Evolutionary conservation across 2,797 vertebrate species (phyloP).

Genomic region (Sebastes diploproa): DNA sequence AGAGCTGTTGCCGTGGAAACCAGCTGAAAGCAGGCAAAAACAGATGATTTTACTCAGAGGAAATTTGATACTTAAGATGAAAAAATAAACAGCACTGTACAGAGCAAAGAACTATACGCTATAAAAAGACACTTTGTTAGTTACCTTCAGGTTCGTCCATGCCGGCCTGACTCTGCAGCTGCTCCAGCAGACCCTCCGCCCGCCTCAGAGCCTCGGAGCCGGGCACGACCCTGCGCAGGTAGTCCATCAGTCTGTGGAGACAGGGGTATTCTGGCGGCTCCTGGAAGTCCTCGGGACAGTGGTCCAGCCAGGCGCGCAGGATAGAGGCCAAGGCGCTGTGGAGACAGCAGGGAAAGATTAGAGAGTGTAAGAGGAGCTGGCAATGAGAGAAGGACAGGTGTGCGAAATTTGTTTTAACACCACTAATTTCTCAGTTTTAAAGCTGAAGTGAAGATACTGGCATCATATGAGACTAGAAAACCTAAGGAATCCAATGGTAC

Average conservation of each 20-base stretch:
- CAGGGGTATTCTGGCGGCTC: conserved; percentile 88
- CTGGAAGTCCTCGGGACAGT: conserved; percentile 94
- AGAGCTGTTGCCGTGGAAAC: conserved; percentile 78
- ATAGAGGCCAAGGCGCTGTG: conserved; percentile 90
- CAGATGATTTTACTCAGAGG: neutral
- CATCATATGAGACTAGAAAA: too few relatives aligned
- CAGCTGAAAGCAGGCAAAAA: conserved; percentile 73
- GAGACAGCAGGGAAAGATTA: neutral
- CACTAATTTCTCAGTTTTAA: too few relatives aligned
- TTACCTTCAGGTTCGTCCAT: conserved; percentile 85
- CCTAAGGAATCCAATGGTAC: too few relatives aligned
- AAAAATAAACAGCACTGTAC: neutral
- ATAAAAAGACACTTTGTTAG: neutral
- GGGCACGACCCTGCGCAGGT: conserved; percentile 86
- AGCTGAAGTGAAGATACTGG: too few relatives aligned
- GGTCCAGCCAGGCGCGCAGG: conserved; percentile 92
- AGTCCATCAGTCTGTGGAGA: conserved; percentile 86
- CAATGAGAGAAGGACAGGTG: neutral
- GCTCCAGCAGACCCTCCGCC: conserved; percentile 88
- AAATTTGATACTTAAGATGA: neutral
- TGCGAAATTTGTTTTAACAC: too few relatives aligned
- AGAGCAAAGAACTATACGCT: neutral
- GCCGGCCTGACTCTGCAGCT: conserved; percentile 85
- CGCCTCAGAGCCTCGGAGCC: conserved; percentile 88
- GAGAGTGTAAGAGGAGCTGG: neutral